Evolutionary conservation across 2,797 vertebrate species (phyloP).

Genomic region (Arremon aurantiirostris): DNA sequence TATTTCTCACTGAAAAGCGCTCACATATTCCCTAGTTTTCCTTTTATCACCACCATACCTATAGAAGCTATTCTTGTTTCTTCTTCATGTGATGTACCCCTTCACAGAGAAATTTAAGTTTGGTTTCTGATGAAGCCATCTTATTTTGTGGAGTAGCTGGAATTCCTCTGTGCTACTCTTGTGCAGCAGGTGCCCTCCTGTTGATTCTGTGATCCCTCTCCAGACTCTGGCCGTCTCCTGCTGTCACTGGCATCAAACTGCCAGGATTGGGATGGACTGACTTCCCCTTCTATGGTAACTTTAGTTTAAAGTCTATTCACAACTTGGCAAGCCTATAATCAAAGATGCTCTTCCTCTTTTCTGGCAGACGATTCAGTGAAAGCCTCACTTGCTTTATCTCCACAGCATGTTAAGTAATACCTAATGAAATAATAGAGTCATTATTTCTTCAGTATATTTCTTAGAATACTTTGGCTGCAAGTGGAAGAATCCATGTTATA

Average conservation of each 20-base stretch:
- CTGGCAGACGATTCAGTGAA: background rate
- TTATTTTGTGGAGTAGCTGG: background rate
- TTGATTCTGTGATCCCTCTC: background rate
- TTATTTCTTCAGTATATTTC: background rate
- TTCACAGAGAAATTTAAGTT: background rate
- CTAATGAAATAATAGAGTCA: background rate
- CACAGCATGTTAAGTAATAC: background rate
- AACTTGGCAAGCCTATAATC: background rate
- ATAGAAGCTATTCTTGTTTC: background rate
- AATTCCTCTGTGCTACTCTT: background rate
- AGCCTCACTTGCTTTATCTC: background rate
- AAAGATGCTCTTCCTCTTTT: background rate
- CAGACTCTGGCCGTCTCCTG: background rate
- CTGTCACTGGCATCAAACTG: background rate
- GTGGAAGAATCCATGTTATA: background rate
- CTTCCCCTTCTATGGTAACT: background rate
- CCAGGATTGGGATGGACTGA: background rate
- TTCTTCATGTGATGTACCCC: background rate
- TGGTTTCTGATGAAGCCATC: background rate
- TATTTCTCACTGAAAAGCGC: background rate
- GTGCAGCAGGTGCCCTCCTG: background rate
- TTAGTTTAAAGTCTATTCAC: background rate
- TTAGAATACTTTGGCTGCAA: background rate
- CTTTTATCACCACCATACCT: background rate
- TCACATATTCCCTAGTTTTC: background rate